Evolutionary conservation across 2,888 invertebrate species (phyloP).

Genomic region (Lycaena phlaeas): DNA sequence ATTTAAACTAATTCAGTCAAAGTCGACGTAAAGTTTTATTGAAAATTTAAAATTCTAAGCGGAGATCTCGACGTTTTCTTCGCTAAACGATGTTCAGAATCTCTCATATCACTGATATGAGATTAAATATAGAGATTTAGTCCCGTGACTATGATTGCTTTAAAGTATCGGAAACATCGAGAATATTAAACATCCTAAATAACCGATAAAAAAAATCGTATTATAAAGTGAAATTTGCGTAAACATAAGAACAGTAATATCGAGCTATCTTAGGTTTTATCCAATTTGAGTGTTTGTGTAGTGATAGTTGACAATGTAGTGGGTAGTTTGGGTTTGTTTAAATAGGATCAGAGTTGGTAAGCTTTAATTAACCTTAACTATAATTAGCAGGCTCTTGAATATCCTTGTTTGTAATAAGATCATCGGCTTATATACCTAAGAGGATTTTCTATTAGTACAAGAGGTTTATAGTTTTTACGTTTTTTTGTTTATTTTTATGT

Average conservation of each 20-base stretch:
- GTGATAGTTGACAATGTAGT: not conserved
- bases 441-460: slow-evolving; percentile 16
- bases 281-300: slow-evolving; percentile 4
- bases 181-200: too few relatives aligned
- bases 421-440: slow-evolving; percentile 29
- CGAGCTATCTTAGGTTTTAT: slow-evolving; percentile 8
- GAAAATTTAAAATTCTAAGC: slow-evolving; percentile 26
- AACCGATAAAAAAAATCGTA: too few relatives aligned
- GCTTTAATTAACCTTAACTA: slow-evolving; percentile 39
- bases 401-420: slow-evolving; percentile 48
- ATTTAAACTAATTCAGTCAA: slow-evolving; percentile 22
- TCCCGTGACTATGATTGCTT: too few relatives aligned
- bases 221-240: too few relatives aligned
- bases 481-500: too few relatives aligned
- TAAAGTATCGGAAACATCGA: too few relatives aligned
- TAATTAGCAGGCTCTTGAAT: slow-evolving; percentile 59
- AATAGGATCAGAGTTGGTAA: slow-evolving; percentile 54
- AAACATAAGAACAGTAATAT: too few relatives aligned
- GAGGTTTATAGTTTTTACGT: too few relatives aligned
- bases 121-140: too few relatives aligned
- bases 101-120: too few relatives aligned
- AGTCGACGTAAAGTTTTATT: slow-evolving; percentile 24
- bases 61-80: slow-evolving; percentile 16
- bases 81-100: slow-evolving; percentile 7
- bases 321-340: slow-evolving; percentile 46